Base-by-base conservation (phyloP, 2,888 invertebrate species). In the Agrotis segetum region DNA sequence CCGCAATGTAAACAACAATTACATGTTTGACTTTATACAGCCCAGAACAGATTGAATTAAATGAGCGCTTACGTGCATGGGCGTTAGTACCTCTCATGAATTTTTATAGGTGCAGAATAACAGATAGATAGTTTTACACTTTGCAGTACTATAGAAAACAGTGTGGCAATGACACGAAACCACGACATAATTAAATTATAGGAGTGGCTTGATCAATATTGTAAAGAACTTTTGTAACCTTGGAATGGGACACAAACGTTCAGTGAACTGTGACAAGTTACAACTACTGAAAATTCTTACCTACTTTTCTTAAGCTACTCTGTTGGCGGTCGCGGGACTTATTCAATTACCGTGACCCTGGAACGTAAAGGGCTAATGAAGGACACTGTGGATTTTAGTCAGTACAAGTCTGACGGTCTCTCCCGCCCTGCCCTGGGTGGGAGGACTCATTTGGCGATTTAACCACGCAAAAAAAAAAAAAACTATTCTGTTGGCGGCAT, bases 1-100 rank as follows among this genome's bases (percentile, higher is more conserved):
- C 68, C 66, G 65, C 64, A 77, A 77, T 72, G 87, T 87, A 89
- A 90, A 89, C 89, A 83, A 84, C 80, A 87, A 88, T 88, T 84
- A 56, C 6, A 6, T 21, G 85, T 69, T 77, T 67, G 67, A 77
- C 81, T 81, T 55, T 72, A 82, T 70, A 67, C 64, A 74, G 77
- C 72, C 69, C 68, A 78, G 65, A 75, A 77, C 74, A 74, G 59
- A 68, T 75, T 83, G 82, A 85, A 88, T 88, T 86, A 85, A 84
- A 87, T 84, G 71, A 84, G 67, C 53, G 61, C 80, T 74, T 83
- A 71, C 72, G 67, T 74, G 61, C 52, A 67, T 77, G 67, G 60
- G 71, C 63, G 74, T 80, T 40, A 81, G 81, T 80, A 46, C 40
- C 34, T 67, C 56, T 46, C 17, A 55, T 55, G 34, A 49, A 53